Conservation (phyloP, 2,888 invertebrate species). For the Oscheius sp. region DNA sequence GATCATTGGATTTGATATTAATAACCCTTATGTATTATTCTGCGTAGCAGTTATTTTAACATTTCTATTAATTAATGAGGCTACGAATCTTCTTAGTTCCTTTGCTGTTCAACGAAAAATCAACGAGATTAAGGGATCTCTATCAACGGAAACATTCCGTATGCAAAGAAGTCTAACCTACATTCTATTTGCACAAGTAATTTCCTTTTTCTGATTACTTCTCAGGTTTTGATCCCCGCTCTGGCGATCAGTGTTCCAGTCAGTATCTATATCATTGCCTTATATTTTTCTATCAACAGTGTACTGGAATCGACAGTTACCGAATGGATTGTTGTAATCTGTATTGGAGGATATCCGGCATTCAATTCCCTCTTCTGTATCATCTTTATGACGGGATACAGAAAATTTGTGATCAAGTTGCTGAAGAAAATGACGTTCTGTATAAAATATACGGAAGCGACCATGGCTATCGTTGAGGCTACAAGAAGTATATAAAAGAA, state of each 20-base stretch:
- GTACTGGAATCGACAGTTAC: neutral
- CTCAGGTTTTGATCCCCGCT: neutral
- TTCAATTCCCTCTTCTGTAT: neutral
- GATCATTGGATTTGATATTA: neutral
- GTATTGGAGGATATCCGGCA: neutral
- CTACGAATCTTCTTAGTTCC: neutral
- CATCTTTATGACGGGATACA: neutral
- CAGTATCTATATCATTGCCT: neutral
- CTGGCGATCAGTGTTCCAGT: neutral
- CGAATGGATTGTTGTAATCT: neutral
- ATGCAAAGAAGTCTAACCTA: slow-evolving; percentile 5
- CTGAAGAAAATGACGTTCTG: neutral
- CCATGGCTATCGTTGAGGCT: no score
- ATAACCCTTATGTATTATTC: neutral
- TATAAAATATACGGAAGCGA: no score
- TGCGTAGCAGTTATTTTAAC: neutral
- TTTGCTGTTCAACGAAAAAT: neutral
- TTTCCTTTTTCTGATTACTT: neutral
- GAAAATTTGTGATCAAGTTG: neutral
- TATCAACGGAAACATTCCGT: neutral
- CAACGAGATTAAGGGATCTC: neutral
- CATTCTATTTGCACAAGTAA: neutral
- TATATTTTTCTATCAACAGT: neutral
- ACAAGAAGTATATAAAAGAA: no score
- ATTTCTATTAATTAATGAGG: neutral